These are phyloP conservation scores for Camponotus fellah DNA, from an alignment of 2,888 invertebrate genomes.

Conservation along the genomic window DNA sequence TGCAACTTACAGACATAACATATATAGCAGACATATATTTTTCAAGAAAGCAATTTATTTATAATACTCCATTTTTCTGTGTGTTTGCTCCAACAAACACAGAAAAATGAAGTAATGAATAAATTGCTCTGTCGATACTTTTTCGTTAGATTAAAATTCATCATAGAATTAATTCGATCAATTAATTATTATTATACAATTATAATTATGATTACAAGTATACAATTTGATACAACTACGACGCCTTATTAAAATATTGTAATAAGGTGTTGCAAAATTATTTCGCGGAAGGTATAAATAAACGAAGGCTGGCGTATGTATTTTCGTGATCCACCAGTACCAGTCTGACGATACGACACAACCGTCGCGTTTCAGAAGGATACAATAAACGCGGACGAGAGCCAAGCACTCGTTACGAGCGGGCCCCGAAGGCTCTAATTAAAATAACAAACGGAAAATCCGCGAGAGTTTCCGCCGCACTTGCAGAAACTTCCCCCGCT, in stretches of 20 bases:
- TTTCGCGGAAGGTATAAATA: slow-evolving; percentile 41
- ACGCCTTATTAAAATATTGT: slow-evolving; percentile 5
- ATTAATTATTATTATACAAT: neutral
- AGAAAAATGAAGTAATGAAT: no score
- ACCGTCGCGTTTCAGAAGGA: slow-evolving; percentile 56
- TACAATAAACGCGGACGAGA: slow-evolving; percentile 66
- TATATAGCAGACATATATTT: neutral
- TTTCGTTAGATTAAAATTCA: neutral
- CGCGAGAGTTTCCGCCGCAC: slow-evolving; percentile 71
- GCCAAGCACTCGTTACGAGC: slow-evolving; percentile 73
- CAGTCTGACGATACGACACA: slow-evolving; percentile 58
- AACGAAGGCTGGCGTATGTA: slow-evolving; percentile 37
- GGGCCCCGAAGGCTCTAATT: slow-evolving; percentile 83
- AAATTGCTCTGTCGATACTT: neutral
- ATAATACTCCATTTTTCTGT: neutral
- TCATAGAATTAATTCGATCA: neutral
- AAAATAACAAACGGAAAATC: slow-evolving; percentile 83
- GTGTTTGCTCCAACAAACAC: neutral
- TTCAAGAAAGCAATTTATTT: neutral
- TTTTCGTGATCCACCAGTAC: slow-evolving; percentile 51
- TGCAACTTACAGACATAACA: neutral
- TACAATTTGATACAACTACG: neutral
- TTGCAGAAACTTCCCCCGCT: slow-evolving; percentile 64
- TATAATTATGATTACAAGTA: neutral
- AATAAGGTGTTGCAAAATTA: slow-evolving; percentile 16